phyloP scores from a whole-genome alignment of 1,140 invertebrate genomes.

The Rhizoglyphus robini region DNA sequence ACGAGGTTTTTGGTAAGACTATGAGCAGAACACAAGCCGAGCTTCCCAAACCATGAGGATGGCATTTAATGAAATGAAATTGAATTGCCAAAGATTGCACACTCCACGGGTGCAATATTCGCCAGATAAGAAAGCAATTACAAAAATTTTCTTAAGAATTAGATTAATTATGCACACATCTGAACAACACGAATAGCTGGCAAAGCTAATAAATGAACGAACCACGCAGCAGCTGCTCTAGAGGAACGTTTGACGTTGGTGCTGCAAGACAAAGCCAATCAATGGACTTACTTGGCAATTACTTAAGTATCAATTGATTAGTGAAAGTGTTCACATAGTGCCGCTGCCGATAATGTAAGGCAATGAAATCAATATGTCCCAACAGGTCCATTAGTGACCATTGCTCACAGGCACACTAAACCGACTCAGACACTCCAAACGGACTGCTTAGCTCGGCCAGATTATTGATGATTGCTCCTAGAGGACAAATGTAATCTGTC shows the following conservation, averaged over 20 bases:
- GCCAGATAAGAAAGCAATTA: neutral
- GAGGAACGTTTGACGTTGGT: too few relatives aligned
- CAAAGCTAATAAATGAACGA: neutral
- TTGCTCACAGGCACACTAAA: neutral
- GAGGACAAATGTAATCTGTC: conserved; percentile 11
- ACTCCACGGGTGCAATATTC: neutral
- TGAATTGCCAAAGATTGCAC: too few relatives aligned
- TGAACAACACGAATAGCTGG: neutral
- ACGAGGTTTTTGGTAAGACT: too few relatives aligned
- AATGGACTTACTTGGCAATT: neutral
- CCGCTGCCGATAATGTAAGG: neutral
- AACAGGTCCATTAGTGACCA: neutral
- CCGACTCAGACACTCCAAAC: neutral
- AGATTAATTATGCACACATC: neutral
- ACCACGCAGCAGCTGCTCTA: too few relatives aligned
- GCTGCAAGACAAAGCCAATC: neutral
- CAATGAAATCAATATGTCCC: neutral
- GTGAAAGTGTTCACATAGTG: neutral
- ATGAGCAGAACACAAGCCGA: too few relatives aligned
- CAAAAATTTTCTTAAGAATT: neutral
- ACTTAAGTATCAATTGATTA: too few relatives aligned
- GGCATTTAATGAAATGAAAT: too few relatives aligned
- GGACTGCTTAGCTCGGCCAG: neutral
- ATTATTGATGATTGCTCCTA: conserved; percentile 1
- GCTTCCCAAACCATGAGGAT: too few relatives aligned